phyloP scores from a whole-genome alignment of 2,888 invertebrate genomes.

The Drosophila ustulata region DNA sequence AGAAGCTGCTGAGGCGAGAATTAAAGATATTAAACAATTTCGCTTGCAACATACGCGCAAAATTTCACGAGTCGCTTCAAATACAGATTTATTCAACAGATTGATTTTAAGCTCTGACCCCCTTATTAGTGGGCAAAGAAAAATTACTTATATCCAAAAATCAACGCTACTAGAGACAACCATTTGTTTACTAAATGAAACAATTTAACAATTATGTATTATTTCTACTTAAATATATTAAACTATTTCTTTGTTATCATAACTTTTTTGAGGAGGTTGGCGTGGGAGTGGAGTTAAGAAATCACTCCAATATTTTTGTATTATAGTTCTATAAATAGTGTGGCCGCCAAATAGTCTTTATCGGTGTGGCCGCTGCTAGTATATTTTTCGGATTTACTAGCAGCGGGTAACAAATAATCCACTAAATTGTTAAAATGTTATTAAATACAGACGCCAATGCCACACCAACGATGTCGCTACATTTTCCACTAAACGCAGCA shows the following conservation, averaged over 20 bases:
- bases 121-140: not conserved
- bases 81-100: slow-evolving; percentile 1
- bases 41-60: not conserved
- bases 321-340: not conserved
- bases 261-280: not conserved
- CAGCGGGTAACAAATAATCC: too few relatives aligned
- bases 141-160: not conserved
- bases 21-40: not conserved
- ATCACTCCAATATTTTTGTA: not conserved
- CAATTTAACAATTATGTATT: not conserved
- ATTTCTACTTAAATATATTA: not conserved
- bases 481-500: too few relatives aligned
- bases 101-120: not conserved
- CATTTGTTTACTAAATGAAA: not conserved
- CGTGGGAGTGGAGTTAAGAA: not conserved
- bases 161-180: not conserved
- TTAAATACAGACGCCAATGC: too few relatives aligned
- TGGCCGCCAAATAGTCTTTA: too few relatives aligned
- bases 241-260: not conserved
- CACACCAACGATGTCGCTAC: too few relatives aligned
- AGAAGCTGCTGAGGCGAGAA: slow-evolving; percentile 2
- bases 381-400: too few relatives aligned
- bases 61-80: not conserved
- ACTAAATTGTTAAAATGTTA: too few relatives aligned
- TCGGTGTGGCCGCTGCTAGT: too few relatives aligned